A percentile compares a stretch with the other conserved stretches of the same genome.
Evolutionary conservation across 2,888 invertebrate species (phyloP).

Genomic region (Electrophaes corylata): DNA sequence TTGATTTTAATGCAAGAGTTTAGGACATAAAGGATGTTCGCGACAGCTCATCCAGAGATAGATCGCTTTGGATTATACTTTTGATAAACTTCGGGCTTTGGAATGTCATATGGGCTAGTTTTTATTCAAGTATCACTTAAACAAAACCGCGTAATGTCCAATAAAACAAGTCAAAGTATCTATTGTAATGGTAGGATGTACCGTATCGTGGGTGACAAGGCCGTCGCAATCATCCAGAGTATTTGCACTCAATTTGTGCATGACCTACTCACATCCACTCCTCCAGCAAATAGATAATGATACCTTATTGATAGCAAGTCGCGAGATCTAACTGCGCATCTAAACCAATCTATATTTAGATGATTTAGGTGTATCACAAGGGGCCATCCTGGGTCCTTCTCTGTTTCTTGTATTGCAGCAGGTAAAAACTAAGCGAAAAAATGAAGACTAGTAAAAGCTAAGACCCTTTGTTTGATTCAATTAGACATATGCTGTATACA

Average conservation of each 20-base stretch:
- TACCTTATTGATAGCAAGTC: slow-evolving; percentile 31
- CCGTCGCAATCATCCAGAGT: slow-evolving; percentile 19
- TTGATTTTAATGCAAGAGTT: no score
- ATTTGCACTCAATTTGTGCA: slow-evolving; percentile 43
- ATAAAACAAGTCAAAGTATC: neutral
- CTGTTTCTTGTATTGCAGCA: neutral
- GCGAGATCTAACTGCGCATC: slow-evolving; percentile 40
- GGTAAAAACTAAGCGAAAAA: neutral
- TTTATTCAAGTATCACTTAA: neutral
- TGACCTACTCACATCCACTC: slow-evolving; percentile 45
- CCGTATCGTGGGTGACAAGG: slow-evolving; percentile 17
- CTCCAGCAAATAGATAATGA: slow-evolving; percentile 48
- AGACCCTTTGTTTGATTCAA: no score
- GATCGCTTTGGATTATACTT: no score
- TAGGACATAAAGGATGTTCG: no score
- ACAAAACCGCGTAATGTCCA: neutral
- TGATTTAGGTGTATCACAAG: slow-evolving; percentile 8
- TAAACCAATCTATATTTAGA: neutral
- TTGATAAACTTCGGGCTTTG: neutral
- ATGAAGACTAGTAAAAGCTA: neutral
- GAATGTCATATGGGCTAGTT: neutral
- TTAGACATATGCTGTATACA: no score
- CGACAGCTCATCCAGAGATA: no score
- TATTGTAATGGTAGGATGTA: slow-evolving; percentile 3
- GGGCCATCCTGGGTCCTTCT: neutral